Base-by-base conservation (phyloP, 2,888 invertebrate genomes). In the Blastobasis lacticolella region DNA sequence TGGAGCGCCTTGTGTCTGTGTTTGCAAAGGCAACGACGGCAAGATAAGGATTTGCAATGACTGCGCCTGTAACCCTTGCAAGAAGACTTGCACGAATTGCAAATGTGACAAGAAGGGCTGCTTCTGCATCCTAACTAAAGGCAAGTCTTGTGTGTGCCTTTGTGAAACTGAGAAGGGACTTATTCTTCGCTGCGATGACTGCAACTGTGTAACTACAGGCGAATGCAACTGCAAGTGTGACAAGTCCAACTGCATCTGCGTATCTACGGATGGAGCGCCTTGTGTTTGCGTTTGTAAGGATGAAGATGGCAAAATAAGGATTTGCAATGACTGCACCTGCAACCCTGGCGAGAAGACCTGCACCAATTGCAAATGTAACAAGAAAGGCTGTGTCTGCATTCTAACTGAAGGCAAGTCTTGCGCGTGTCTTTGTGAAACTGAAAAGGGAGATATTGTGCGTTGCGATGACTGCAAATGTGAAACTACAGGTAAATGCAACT, bases 1-100 rank as follows among this genome's bases (percentile, higher is more conserved):
- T 2, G 72, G 67, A 0, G 67, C 64, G 40, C 10, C 56, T 10
- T 67, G 62, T 51, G 56, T 72, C 49, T 73, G 70, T 9, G 56
- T 71, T 0, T 70, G 67, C 50, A 59, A 58, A 43, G 62, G 65
- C 6, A 57, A 68, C 5, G 50, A 56, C 10, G 63, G 64, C 0
- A 55, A 58, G 2, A 58, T 61, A 4, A 52, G 51, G 5, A 40
- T 36, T 10, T 57, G 50, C 37, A n/a, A 49, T 9, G 44, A 52
- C 8, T 52, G 52, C 46, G 46, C 38, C 5, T 52, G 52, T 42
- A 46, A 46, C 36, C 9, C 9, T 46, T 36, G 9, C 23, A 42
- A 41, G 10, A 23, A 60, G n/a, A n/a, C 57, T 10, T 46, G 50
- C 38, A 42, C 57, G 6, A 48, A 53, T 48, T 59, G 58, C 46